Conservation (phyloP, 2,797 vertebrate species). For the Peromyscus nudipes region DNA sequence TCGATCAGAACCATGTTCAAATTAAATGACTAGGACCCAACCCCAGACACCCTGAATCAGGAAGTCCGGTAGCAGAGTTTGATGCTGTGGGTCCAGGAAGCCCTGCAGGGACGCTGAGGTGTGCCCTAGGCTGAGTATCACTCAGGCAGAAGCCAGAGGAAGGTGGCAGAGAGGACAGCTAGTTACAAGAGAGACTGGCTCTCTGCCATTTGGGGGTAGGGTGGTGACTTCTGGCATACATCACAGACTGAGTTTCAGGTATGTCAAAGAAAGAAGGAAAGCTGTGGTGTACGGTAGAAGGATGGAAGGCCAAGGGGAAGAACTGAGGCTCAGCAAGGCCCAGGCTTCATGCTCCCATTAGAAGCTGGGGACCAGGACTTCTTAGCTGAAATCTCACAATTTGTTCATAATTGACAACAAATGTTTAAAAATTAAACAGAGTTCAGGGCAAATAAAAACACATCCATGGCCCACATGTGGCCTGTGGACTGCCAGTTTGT, state of each 20-base stretch:
- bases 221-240: not conserved
- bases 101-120: not conserved
- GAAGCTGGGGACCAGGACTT: not conserved
- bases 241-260: not conserved
- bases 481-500: not conserved
- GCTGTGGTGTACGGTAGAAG: not conserved
- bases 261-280: no score
- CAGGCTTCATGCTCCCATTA: not conserved
- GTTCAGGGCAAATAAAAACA: not conserved
- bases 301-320: no score
- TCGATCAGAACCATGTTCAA: not conserved
- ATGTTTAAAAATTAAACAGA: conserved; percentile 45
- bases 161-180: not conserved
- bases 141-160: not conserved
- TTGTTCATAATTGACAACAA: not conserved
- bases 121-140: not conserved
- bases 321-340: not conserved
- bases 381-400: not conserved
- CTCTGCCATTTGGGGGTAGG: not conserved
- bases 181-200: not conserved
- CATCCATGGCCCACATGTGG: not conserved
- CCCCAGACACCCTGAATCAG: not conserved
- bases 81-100: not conserved
- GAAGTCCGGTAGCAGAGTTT: no score
- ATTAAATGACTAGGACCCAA: not conserved